Conservation (phyloP, 2,797 vertebrate genomes). For the Varecia variegata region DNA sequence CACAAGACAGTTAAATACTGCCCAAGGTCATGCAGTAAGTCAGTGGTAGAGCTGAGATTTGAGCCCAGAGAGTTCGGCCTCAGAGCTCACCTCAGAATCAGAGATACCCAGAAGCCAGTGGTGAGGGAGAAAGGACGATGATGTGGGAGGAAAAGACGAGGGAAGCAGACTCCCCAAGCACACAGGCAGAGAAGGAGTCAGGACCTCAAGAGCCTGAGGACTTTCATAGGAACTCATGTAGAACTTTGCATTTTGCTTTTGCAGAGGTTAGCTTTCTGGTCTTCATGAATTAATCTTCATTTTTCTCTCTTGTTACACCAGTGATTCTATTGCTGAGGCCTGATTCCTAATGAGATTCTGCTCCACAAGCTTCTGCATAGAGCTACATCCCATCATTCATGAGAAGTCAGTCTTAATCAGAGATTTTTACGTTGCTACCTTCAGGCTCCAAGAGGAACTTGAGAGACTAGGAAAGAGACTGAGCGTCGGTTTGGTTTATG, state of each 20-base stretch:
- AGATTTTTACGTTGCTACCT: conserved; percentile 16
- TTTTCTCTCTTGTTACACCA: neutral
- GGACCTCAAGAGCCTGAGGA: neutral
- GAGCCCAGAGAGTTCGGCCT: neutral
- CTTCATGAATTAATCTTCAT: conserved; percentile 49
- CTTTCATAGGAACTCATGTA: neutral
- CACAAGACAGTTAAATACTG: neutral
- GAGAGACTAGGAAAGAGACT: neutral
- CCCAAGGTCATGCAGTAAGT: neutral
- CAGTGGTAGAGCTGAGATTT: neutral
- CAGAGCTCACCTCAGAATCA: neutral
- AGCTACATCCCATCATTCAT: conserved; percentile 12
- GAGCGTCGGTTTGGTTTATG: conserved; percentile 25
- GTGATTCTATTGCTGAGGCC: neutral
- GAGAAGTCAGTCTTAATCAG: conserved; percentile 52
- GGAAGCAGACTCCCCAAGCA: neutral
- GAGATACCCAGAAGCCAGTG: neutral
- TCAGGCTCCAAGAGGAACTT: conserved; percentile 22
- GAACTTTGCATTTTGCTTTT: conserved; percentile 12
- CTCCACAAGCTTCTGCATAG: neutral
- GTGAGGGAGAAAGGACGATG: neutral
- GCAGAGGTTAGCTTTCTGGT: neutral
- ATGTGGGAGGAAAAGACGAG: neutral
- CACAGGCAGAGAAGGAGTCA: neutral
- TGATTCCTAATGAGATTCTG: conserved; percentile 35